These are phyloP conservation scores for Ichneumoninae sp. DNA, from an alignment of 2,888 invertebrate species.

Conservation along the genomic window DNA sequence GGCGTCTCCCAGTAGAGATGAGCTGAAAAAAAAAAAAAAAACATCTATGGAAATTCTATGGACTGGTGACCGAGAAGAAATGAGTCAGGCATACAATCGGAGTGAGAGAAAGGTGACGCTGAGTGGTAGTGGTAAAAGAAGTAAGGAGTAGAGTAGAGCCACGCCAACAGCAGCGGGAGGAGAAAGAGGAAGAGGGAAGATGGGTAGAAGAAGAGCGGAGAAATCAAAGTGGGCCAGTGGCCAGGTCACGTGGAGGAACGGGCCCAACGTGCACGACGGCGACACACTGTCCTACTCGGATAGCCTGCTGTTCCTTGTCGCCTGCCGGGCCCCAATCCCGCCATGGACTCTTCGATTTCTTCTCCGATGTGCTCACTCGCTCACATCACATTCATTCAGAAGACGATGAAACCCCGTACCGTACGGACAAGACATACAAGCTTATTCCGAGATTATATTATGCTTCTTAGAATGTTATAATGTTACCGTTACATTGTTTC, in stretches of 20 bases:
- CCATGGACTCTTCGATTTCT: slow-evolving; percentile 57
- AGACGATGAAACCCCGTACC: slow-evolving; percentile 20
- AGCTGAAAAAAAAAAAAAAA: background rate
- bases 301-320: slow-evolving; percentile 69
- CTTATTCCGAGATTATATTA: background rate
- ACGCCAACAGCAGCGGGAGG: background rate
- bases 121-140: slow-evolving; percentile 34
- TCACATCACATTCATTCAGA: slow-evolving; percentile 40
- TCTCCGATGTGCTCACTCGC: slow-evolving; percentile 15
- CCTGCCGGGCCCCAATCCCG: slow-evolving; percentile 67
- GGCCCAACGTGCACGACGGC: slow-evolving; percentile 82
- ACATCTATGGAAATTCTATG: slow-evolving; percentile 7
- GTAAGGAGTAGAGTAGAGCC: slow-evolving; percentile 27
- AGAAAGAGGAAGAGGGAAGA: slow-evolving; percentile 12
- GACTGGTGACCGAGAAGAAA: slow-evolving; percentile 44
- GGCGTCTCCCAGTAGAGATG: background rate
- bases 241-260: slow-evolving; percentile 83
- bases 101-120: slow-evolving; percentile 27
- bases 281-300: slow-evolving; percentile 84
- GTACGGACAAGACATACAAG: background rate
- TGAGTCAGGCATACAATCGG: slow-evolving; percentile 21
- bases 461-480: background rate
- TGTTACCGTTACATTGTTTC: slow-evolving; percentile 37
- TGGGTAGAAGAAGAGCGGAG: slow-evolving; percentile 72
- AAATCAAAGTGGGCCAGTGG: slow-evolving; percentile 83